Conservation (phyloP, 2,888 invertebrate species). For the Amphimallon solstitiale region DNA sequence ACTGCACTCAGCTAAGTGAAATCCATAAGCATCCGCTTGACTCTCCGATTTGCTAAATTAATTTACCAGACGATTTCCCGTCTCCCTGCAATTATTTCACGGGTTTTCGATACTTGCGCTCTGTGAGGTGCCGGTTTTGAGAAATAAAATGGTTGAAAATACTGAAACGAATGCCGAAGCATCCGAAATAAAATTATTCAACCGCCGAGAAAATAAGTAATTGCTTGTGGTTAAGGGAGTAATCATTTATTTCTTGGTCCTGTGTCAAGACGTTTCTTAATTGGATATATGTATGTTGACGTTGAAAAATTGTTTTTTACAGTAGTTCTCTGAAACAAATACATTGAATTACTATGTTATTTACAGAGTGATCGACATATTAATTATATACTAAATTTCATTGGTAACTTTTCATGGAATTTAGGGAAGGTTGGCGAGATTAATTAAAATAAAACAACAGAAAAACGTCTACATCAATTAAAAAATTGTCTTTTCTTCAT, state of each 20-base stretch:
- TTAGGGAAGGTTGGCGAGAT: too few relatives aligned
- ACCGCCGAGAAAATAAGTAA: conserved; percentile 19
- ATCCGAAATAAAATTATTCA: conserved; percentile 21
- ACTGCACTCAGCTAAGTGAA: background rate
- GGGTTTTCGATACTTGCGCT: background rate
- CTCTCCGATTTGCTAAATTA: background rate
- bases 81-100: conserved; percentile 1
- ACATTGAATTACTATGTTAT: background rate
- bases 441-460: too few relatives aligned
- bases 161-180: background rate
- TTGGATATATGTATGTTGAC: conserved; percentile 13
- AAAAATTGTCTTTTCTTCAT: too few relatives aligned
- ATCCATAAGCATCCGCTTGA: background rate
- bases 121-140: background rate
- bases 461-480: too few relatives aligned
- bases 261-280: conserved; percentile 10
- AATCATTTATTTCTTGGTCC: conserved; percentile 18
- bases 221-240: conserved; percentile 5
- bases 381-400: too few relatives aligned
- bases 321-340: background rate
- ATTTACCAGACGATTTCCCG: background rate
- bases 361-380: too few relatives aligned
- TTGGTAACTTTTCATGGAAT: too few relatives aligned
- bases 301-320: conserved; percentile 17
- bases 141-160: background rate